A percentile compares a stretch with the other conserved stretches of the same genome.
Evolutionary conservation across 2,797 vertebrate genomes (phyloP).

Genomic region (Ctenochaetus hawaiiensis): DNA sequence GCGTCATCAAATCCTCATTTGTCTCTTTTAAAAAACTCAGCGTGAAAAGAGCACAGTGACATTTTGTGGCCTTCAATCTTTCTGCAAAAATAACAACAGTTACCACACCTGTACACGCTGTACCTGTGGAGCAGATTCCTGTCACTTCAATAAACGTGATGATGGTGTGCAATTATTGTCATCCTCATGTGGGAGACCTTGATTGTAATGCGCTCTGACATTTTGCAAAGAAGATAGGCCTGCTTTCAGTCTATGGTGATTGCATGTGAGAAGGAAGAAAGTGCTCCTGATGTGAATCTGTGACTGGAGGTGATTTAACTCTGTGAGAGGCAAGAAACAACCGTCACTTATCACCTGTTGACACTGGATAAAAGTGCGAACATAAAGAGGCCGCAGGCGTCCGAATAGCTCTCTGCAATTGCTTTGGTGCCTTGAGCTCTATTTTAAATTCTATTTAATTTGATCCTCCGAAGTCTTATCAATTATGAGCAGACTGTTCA

Average conservation of each 20-base stretch:
- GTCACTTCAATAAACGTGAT: slow-evolving; percentile 33
- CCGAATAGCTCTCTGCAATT: slow-evolving; percentile 2
- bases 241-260: slow-evolving; percentile 32
- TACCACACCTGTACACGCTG: slow-evolving; percentile 21
- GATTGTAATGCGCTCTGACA: slow-evolving; percentile 61
- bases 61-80: slow-evolving; percentile 11
- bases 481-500: neutral
- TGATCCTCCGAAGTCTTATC: neutral
- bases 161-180: slow-evolving; percentile 28
- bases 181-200: slow-evolving; percentile 28
- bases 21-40: neutral
- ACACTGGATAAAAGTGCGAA: slow-evolving; percentile 15
- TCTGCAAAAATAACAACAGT: slow-evolving; percentile 20
- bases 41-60: neutral
- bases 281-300: slow-evolving; percentile 13
- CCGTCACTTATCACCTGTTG: slow-evolving; percentile 7
- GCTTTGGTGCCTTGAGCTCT: slow-evolving; percentile 4
- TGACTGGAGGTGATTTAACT: slow-evolving; percentile 15
- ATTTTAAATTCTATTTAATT: slow-evolving; percentile 4
- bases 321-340: slow-evolving; percentile 22
- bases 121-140: slow-evolving; percentile 21
- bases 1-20: neutral
- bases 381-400: neutral
- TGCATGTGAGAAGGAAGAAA: slow-evolving; percentile 29
- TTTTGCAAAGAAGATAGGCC: slow-evolving; percentile 44